Percentiles rank a stretch among this genome's conserved stretches.
Conservation (phyloP, 2,797 vertebrate species). For the Botia almorhae region DNA sequence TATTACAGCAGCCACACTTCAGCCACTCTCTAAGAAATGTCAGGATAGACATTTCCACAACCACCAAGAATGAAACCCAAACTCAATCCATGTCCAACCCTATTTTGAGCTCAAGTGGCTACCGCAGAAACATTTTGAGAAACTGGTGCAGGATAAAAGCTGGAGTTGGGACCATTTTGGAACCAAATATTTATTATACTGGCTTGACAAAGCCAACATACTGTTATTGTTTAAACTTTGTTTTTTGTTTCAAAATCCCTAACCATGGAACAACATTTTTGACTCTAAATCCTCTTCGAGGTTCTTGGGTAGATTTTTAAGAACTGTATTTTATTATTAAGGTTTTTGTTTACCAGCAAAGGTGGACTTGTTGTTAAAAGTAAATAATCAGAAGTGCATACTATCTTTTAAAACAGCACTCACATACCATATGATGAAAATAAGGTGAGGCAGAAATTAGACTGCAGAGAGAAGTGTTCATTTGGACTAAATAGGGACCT, state of each 20-base stretch:
- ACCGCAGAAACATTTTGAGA: conserved; percentile 27
- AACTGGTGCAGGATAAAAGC: background rate
- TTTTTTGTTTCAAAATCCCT: no score
- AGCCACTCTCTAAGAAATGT: conserved; percentile 53
- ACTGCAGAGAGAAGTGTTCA: background rate
- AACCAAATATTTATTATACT: conserved; percentile 18
- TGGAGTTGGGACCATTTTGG: background rate
- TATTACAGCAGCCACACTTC: conserved; percentile 67
- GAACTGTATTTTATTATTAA: no score
- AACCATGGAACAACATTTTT: background rate
- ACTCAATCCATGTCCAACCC: conserved; percentile 34
- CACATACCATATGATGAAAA: background rate
- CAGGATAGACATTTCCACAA: conserved; percentile 57
- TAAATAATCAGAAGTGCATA: no score
- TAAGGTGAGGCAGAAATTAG: background rate
- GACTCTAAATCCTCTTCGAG: background rate
- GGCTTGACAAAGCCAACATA: background rate
- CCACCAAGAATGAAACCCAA: conserved; percentile 54
- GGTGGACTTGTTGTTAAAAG: no score
- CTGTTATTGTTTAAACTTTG: background rate
- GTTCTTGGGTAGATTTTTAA: background rate
- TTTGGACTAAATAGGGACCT: conserved; percentile 44
- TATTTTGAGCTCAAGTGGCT: conserved; percentile 29
- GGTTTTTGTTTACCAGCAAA: no score
- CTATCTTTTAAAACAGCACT: no score